Evolutionary conservation across 2,888 invertebrate species (phyloP).

Genomic region (Synergus umbraculus): DNA sequence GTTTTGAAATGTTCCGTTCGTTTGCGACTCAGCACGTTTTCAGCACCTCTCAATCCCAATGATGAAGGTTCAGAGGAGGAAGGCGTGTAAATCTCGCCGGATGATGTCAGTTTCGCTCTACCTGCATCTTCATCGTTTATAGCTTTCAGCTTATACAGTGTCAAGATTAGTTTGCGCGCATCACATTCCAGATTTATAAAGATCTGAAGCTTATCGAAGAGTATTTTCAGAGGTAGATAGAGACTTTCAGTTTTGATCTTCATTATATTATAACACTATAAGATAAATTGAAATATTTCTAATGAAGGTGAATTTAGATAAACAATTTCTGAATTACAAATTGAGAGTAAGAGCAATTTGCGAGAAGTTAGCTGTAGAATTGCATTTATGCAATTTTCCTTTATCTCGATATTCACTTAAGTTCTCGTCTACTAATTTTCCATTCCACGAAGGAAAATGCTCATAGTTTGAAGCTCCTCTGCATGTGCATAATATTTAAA

Average conservation of each 20-base stretch:
- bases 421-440: constrained; percentile 18
- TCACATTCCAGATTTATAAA: constrained; percentile 21
- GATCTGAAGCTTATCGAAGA: constrained; percentile 5
- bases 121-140: constrained; percentile 33
- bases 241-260: constrained; percentile 6
- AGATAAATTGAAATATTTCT: background rate
- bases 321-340: constrained; percentile 13
- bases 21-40: constrained; percentile 27
- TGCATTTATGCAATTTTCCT: constrained; percentile 32
- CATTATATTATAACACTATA: background rate
- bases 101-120: constrained; percentile 33
- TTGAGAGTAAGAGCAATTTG: constrained; percentile 19
- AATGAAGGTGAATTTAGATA: background rate
- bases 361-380: background rate
- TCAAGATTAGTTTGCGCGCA: constrained; percentile 23
- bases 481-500: constrained; percentile 6
- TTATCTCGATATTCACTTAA: constrained; percentile 25
- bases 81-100: constrained; percentile 18
- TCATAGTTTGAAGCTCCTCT: background rate
- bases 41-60: constrained; percentile 31
- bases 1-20: constrained; percentile 15
- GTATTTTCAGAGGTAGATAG: background rate
- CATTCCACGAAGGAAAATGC: constrained; percentile 8
- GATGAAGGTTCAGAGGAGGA: constrained; percentile 8
- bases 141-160: constrained; percentile 29